phyloP scores from a whole-genome alignment of 2,888 invertebrate genomes.

The Rhagonycha lutea region DNA sequence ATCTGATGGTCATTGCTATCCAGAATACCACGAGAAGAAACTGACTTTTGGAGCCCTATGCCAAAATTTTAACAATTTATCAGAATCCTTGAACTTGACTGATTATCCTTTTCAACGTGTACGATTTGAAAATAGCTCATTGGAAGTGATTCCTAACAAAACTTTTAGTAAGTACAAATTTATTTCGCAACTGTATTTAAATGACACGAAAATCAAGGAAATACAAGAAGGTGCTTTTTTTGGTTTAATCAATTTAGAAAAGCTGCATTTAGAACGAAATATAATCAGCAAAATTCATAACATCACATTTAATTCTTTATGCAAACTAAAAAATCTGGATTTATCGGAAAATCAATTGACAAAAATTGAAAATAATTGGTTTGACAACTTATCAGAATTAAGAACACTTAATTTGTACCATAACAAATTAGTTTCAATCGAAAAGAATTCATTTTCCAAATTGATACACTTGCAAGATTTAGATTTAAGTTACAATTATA shows the following conservation, averaged over 20 bases:
- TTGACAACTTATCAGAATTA: neutral
- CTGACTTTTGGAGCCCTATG: neutral
- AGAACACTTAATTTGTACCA: neutral
- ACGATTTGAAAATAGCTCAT: neutral
- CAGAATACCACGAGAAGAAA: fast-evolving
- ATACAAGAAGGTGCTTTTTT: conserved; percentile 1
- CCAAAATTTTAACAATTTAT: neutral
- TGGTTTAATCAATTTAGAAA: neutral
- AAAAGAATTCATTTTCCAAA: neutral
- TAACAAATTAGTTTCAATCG: neutral
- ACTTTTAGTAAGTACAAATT: neutral
- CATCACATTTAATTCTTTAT: neutral
- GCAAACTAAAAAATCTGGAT: conserved; percentile 2
- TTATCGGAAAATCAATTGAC: conserved; percentile 7
- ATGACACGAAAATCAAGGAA: neutral
- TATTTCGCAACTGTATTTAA: neutral
- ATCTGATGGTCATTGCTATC: neutral
- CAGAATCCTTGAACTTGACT: too few relatives aligned
- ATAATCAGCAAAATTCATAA: neutral
- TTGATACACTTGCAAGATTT: neutral
- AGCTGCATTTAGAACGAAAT: neutral
- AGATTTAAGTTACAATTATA: conserved; percentile 6
- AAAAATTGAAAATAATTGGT: neutral
- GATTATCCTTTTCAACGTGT: too few relatives aligned
- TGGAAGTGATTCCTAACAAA: neutral